Conservation (phyloP, 2,113 vertebrate genomes). For the Mystacornis crossleyi region DNA sequence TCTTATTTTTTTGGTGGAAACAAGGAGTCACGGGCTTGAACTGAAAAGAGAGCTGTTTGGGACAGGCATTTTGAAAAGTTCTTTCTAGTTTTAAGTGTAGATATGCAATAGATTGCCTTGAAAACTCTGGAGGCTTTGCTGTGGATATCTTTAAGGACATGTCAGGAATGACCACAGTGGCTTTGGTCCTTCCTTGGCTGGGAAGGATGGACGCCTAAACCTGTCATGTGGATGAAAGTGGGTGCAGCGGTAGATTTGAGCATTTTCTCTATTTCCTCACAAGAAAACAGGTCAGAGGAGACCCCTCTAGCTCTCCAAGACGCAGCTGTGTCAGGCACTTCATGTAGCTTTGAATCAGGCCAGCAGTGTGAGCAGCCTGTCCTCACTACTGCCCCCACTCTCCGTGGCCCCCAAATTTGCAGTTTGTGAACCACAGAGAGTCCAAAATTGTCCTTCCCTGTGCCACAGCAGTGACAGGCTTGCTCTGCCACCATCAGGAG, state of each 20-base stretch:
- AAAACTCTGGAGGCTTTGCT: neutral
- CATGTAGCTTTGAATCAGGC: neutral
- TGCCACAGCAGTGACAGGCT: neutral
- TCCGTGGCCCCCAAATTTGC: fast-evolving
- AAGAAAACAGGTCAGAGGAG: neutral
- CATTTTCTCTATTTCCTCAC: neutral
- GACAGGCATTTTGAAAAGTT: neutral
- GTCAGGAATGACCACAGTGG: neutral
- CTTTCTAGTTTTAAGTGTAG: neutral
- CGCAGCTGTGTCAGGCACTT: neutral
- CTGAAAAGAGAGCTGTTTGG: neutral
- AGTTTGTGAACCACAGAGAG: neutral
- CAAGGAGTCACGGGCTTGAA: neutral
- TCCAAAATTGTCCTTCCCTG: neutral
- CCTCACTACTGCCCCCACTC: neutral
- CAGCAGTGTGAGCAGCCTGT: neutral
- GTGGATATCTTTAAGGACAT: neutral
- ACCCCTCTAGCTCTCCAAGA: neutral
- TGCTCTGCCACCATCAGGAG: neutral
- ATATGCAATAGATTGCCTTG: neutral
- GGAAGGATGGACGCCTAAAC: neutral
- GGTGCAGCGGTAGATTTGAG: neutral
- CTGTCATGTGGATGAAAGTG: neutral
- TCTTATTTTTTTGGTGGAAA: neutral
- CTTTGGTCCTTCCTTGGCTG: neutral